Conservation (phyloP, 2,888 invertebrate genomes). For the Ephialtes manifestator region DNA sequence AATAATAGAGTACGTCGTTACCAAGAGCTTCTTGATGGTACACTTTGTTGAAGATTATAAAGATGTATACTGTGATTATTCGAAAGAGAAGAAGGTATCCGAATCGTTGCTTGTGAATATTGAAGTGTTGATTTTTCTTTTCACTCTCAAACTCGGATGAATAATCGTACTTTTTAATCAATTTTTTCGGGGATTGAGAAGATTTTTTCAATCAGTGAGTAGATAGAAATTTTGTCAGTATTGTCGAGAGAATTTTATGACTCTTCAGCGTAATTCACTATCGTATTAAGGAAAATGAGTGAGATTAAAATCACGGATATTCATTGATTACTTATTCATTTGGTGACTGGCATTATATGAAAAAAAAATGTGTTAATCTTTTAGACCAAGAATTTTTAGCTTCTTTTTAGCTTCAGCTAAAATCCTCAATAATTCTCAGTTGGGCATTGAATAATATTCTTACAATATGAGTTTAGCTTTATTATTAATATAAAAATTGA, state of each 20-base stretch:
- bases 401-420: too few species aligned
- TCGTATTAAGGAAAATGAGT: background rate
- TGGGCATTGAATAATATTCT: too few species aligned
- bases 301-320: too few species aligned
- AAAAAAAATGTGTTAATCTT: too few species aligned
- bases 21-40: slow-evolving; percentile 59
- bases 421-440: too few species aligned
- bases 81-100: slow-evolving; percentile 50
- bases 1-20: slow-evolving; percentile 62
- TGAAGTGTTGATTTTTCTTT: slow-evolving; percentile 59
- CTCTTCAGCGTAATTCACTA: slow-evolving; percentile 37
- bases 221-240: slow-evolving; percentile 58
- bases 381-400: too few species aligned
- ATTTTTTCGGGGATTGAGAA: slow-evolving; percentile 6
- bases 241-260: slow-evolving; percentile 41
- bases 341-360: too few species aligned
- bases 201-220: slow-evolving; percentile 33
- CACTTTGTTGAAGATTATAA: slow-evolving; percentile 70
- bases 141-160: slow-evolving; percentile 26
- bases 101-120: slow-evolving; percentile 65
- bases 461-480: too few species aligned
- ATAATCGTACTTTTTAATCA: slow-evolving; percentile 47
- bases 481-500: too few species aligned
- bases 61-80: slow-evolving; percentile 62
- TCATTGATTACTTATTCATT: too few species aligned